Evolutionary conservation across 2,797 vertebrate species (phyloP).

Genomic region (Sphenopsis melanotis): DNA sequence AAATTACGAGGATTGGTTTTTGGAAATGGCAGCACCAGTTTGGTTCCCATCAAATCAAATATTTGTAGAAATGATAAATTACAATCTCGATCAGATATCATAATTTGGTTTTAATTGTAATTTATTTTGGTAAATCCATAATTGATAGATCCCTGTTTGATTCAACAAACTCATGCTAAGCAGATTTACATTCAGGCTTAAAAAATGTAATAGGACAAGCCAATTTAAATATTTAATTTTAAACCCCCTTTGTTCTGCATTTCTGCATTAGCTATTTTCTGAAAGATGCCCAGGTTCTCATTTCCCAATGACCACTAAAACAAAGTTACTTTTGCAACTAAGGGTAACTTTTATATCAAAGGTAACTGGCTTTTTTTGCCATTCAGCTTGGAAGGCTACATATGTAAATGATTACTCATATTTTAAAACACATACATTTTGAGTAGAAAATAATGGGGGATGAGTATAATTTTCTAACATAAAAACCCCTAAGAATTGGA

Average conservation of each 20-base stretch:
- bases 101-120: not conserved
- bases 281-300: not conserved
- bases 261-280: not conserved
- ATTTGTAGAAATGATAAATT: constrained; percentile 19
- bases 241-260: not conserved
- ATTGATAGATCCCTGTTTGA: not conserved
- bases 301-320: not conserved
- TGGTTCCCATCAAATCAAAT: constrained; percentile 36
- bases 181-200: not conserved
- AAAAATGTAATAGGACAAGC: not conserved
- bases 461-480: not conserved
- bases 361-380: not conserved
- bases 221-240: constrained; percentile 2
- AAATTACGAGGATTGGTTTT: not conserved
- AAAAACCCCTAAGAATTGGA: not conserved
- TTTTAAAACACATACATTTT: not conserved
- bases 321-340: not conserved
- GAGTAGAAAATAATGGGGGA: not conserved
- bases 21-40: not conserved
- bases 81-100: not conserved
- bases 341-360: not conserved
- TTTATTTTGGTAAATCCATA: not conserved
- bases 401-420: not conserved
- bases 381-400: not conserved
- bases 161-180: not conserved